A percentile compares a stretch with the other conserved stretches of the same genome.
phyloP scores from a whole-genome alignment of 2,797 vertebrate genomes.

The Netta rufina region DNA sequence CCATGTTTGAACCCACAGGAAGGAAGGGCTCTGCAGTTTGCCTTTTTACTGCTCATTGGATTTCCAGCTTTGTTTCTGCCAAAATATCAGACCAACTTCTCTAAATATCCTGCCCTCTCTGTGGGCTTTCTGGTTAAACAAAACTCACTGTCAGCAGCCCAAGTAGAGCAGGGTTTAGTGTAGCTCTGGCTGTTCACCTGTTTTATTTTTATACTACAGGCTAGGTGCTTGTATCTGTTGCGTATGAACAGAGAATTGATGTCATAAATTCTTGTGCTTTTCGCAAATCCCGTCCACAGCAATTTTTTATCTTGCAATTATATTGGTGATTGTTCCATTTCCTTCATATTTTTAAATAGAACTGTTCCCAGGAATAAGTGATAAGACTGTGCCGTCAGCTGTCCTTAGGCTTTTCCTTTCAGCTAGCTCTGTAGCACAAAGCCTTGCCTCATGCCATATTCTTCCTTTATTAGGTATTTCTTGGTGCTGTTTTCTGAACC shows the following conservation, averaged over 20 bases:
- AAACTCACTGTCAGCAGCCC: not conserved
- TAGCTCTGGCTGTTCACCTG: not conserved
- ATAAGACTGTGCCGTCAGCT: not conserved
- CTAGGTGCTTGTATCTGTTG: not conserved
- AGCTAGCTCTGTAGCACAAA: too few relatives aligned
- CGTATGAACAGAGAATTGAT: not conserved
- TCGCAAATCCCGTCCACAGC: not conserved
- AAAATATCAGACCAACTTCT: not conserved
- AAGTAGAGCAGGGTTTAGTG: not conserved
- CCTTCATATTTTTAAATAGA: not conserved
- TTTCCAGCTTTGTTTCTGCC: conserved; percentile 5
- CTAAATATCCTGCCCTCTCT: not conserved
- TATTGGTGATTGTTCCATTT: not conserved
- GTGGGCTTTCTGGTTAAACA: not conserved
- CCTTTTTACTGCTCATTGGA: not conserved
- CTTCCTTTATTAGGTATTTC: not conserved
- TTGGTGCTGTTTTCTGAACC: not conserved
- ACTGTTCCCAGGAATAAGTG: not conserved
- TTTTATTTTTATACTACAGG: not conserved
- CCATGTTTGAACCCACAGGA: not conserved
- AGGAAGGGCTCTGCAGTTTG: not conserved
- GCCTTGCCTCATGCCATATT: not conserved
- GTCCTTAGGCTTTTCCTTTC: not conserved
- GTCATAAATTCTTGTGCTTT: not conserved
- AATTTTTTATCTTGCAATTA: not conserved